These are phyloP conservation scores for Pseudococcus longispinus DNA, from an alignment of 2,888 invertebrate species.

Conservation along the genomic window DNA sequence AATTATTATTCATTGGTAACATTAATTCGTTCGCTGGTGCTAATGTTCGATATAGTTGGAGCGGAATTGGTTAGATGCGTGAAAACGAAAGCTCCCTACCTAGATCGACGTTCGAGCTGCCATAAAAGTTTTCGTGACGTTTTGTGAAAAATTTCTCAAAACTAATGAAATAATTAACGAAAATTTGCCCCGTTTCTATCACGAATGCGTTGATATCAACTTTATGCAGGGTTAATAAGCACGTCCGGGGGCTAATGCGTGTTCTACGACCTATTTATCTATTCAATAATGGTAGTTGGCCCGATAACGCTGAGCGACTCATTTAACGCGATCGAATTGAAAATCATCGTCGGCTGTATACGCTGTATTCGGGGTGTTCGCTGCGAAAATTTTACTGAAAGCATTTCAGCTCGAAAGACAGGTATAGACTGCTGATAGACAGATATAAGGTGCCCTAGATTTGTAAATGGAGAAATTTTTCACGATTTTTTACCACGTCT, in stretches of 20 bases:
- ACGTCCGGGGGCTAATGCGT: background rate
- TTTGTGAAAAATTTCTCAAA: background rate
- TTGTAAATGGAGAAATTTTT: too few relatives aligned
- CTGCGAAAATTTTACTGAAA: too few relatives aligned
- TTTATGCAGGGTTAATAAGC: background rate
- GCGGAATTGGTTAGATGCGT: background rate
- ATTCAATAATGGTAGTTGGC: background rate
- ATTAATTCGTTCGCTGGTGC: background rate
- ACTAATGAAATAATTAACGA: background rate
- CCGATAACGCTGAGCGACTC: background rate
- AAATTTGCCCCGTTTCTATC: background rate
- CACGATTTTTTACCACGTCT: too few relatives aligned
- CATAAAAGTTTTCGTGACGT: background rate
- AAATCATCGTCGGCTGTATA: background rate
- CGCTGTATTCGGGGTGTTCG: too few relatives aligned
- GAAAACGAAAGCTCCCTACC: background rate
- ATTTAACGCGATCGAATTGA: background rate
- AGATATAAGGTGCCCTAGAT: too few relatives aligned
- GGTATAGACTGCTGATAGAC: too few relatives aligned
- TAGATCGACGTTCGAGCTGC: background rate
- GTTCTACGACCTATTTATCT: background rate
- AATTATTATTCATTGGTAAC: background rate
- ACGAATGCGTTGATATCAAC: background rate
- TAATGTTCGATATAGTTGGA: too few relatives aligned
- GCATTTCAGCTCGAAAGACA: too few relatives aligned